Base-by-base conservation (phyloP, 2,113 vertebrate species). In the Xiphorhynchus elegans region DNA sequence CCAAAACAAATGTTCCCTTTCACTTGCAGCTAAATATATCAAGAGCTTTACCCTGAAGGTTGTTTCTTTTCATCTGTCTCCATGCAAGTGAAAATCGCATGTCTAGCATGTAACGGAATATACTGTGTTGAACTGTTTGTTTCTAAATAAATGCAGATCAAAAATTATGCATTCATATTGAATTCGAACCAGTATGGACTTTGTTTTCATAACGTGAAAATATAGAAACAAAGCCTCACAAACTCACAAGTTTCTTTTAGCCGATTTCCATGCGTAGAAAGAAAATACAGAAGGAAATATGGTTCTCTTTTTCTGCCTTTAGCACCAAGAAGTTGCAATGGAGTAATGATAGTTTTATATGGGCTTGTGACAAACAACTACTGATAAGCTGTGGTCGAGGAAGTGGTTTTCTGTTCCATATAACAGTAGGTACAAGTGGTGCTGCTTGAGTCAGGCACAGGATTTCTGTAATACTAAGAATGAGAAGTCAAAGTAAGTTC, bases 401-500 rank as follows among this genome's bases (percentile, higher is more conserved):
- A 96, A 92, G 96, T 93, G 93, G 95, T 96, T 96, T 96, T 96
- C 93, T 96, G 92, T 89, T 92, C 56, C 1, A 7, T 60, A 11
- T 53, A 89, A 23, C 62, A 92, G 77, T 50, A 91, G 47, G 79
- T 88, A 91, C 50, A 55, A 73, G n/a, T 33, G 46, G 23, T 24
- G 23, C 29, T 60, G 28, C 83, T 80, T 90, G 52, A 92, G 66
- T 55, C 17, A 63, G 49, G 26, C 28, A 64, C 83, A 95, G 63
- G 84, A 70, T 64, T 73, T 67, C 77, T 53, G 1, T 53, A 76
- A 52, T 24, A 97, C 80, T 97, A 84, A 97, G 80, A 97, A 72
- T 7, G 91, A 97, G 76, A 98, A 97, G 96, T 97, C 97, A 96
- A 79, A 55, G 7, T 10, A 18, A 95, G 95, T 95, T 89, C 87